phyloP scores from a whole-genome alignment of 2,888 invertebrate genomes.

The Hoplodrina blanda region DNA sequence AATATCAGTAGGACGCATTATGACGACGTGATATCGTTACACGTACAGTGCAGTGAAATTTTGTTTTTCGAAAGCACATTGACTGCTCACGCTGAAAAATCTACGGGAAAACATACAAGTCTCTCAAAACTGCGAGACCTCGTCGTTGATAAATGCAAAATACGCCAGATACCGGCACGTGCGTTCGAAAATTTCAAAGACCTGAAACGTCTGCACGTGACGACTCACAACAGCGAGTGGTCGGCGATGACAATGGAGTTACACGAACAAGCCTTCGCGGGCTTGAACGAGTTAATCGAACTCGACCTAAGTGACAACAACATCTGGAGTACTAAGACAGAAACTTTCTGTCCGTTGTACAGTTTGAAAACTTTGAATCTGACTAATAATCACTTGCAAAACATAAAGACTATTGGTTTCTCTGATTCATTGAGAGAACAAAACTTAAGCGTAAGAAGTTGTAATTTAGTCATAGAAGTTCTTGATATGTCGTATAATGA shows the following conservation, averaged over 20 bases:
- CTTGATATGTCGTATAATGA: slow-evolving; percentile 94
- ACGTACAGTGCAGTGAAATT: slow-evolving; percentile 94
- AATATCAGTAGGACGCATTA: slow-evolving; percentile 92
- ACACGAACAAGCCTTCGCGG: slow-evolving; percentile 92
- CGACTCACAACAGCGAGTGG: slow-evolving; percentile 95
- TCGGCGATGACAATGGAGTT: slow-evolving; percentile 94
- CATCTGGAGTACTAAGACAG: slow-evolving; percentile 93
- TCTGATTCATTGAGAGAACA: slow-evolving; percentile 92
- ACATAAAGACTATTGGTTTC: slow-evolving; percentile 93
- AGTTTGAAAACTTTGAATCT: slow-evolving; percentile 93
- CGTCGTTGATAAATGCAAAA: slow-evolving; percentile 94
- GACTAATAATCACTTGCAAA: slow-evolving; percentile 94
- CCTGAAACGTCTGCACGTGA: slow-evolving; percentile 92
- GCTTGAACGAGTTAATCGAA: slow-evolving; percentile 92
- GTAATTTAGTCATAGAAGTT: slow-evolving; percentile 92
- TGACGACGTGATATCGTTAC: slow-evolving; percentile 92
- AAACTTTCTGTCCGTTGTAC: slow-evolving; percentile 93
- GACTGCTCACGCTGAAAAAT: slow-evolving; percentile 86
- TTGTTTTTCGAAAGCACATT: slow-evolving; percentile 94
- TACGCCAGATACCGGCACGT: slow-evolving; percentile 93
- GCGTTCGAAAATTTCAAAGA: slow-evolving; percentile 93
- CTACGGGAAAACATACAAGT: slow-evolving; percentile 88
- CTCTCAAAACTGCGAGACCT: slow-evolving; percentile 93
- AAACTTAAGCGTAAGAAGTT: slow-evolving; percentile 91
- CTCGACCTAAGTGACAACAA: slow-evolving; percentile 94